Base-by-base conservation (phyloP, 2,113 vertebrate genomes). In the Stigmatopora nigra region DNA sequence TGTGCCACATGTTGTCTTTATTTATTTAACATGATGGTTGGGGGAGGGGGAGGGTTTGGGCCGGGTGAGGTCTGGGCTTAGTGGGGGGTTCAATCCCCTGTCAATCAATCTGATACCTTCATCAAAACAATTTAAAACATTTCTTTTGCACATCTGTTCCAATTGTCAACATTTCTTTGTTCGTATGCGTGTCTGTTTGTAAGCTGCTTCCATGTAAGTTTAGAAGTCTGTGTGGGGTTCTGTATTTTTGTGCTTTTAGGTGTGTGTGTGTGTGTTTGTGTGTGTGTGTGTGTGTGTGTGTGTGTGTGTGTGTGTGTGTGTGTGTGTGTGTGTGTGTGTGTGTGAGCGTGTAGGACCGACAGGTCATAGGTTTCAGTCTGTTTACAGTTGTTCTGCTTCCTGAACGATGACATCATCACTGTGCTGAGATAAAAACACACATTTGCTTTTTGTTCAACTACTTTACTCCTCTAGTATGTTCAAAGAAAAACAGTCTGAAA, bases 141-240 rank as follows among this genome's bases (percentile, higher is more conserved):
- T 91, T 88, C 81, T 77, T 52, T 10, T 63, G 12, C 55, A 67
- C 84, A 89, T 90, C 88, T 90, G 89, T 84, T n/a, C 52, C 19
- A 71, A 79, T 82, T 59, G 44, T 87, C 87, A 88, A 89, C 78
- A 88, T 17, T 31, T 31, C 25, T 41, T 17, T 51, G 49, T 10
- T 6, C 17, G 5, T 49, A 7, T 17, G 52, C 31, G 68, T 62
- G 63, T 69, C 52, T 57, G 20, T 20, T 63, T 15, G 62, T 48
- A 31, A 31, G 25, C 25, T n/a, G n/a, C n/a, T 31, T 31, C 25
- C 25, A 31, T 31, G 25, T 31, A 31, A 2, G 25, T 31, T 31
- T 31, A 31, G 2, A 31, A 31, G 25, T 31, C 25, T 31, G 25
- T 31, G 25, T 31, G 25, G 25, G 25, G 25, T 31, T 31, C 25